Conservation (phyloP, 2,113 vertebrate species). For the Pseudonaja textilis region DNA sequence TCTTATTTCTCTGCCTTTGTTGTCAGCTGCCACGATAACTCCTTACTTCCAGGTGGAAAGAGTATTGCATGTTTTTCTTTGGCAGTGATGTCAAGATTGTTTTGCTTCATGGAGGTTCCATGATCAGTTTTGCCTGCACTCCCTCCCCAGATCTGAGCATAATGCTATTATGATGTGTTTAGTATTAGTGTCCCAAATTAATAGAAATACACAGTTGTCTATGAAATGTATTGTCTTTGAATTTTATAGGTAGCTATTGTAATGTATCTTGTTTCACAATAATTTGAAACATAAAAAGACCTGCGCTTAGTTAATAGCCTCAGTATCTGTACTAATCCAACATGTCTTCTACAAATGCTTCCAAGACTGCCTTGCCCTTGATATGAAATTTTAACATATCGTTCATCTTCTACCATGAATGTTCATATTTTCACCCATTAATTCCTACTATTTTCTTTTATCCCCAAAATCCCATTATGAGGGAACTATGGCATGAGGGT, state of each 20-base stretch:
- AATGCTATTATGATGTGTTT: background rate
- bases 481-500: background rate
- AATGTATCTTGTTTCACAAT: background rate
- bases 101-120: conserved; percentile 39
- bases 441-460: background rate
- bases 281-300: background rate
- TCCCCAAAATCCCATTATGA: background rate
- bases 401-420: background rate
- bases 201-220: conserved; percentile 18
- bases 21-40: conserved; percentile 27
- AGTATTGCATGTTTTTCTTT: conserved; percentile 38
- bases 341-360: background rate
- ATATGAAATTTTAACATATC: background rate
- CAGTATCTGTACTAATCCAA: background rate
- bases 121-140: conserved; percentile 34
- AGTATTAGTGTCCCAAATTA: conserved; percentile 1
- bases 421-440: background rate
- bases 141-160: conserved; percentile 33
- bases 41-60: conserved; percentile 29
- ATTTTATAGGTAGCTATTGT: background rate
- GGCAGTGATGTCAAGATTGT: conserved; percentile 22
- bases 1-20: conserved; percentile 37
- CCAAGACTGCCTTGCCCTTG: no score
- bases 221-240: conserved; percentile 5
- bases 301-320: background rate